Evolutionary conservation across 2,113 vertebrate species (phyloP), one percentile per base, ranked within the genome.

Genomic region (Australoheros scitulus): DNA sequence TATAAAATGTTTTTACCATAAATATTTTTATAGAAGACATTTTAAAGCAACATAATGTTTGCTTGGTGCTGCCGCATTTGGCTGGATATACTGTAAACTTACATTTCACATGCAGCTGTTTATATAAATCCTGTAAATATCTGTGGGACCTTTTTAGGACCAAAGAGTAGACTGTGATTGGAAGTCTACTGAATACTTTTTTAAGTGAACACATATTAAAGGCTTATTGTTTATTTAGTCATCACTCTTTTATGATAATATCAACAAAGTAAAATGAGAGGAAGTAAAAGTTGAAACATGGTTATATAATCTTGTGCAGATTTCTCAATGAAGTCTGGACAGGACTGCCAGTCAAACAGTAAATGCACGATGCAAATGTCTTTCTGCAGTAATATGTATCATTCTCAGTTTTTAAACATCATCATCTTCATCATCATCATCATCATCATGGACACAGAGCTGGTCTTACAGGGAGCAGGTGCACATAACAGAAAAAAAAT

Each of bases 401-500:
- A 82, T 32, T 55, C 43, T 36, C 7, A 0, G 20, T 72, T 56
- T 55, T 41, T 47, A 52, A 50, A 81, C 64, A 82, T 79, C 60
- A 76, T 56, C 76, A 80, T 34, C 47, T 55, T 64, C 60, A 76
- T 36, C 79, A 80, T 79, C 60, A 76, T 56, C 76, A 78, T 34
- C 47, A 59, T 64, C 13, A 75, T 61, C 34, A 29, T 58, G 17
- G 22, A 41, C 36, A 76, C 59, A 82, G 11, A 61, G 29, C 52
- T 2, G 77, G 26, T 87, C 47, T 72, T 81, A 29, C 55, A 61
- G 70, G 20, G 10, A 79, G 82, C 82, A 86, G 72, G 22, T 77
- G 85, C 43, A 86, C 41, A 77, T 11, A 84, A 50, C 47, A 75
- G 13, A 81, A 55, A 61, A 61, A 83, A 81, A 85, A 83, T 36